These are phyloP conservation scores for Pogoniulus pusillus DNA, from an alignment of 2,797 vertebrate species.

Conservation along the genomic window DNA sequence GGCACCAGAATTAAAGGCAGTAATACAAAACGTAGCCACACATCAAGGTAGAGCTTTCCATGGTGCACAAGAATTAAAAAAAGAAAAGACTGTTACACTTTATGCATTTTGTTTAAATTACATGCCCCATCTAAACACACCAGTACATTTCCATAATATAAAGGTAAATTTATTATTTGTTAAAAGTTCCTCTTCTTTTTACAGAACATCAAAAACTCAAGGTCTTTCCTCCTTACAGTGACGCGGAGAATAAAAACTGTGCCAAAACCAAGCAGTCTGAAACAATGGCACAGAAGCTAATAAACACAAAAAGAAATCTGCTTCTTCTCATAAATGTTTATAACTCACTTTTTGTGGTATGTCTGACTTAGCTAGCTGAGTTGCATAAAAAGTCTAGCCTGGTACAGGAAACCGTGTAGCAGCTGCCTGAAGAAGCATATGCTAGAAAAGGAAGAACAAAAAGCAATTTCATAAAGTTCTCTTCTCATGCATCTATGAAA, in stretches of 20 bases:
- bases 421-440: neutral
- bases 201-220: neutral
- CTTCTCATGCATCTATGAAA: constrained; percentile 11
- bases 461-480: constrained; percentile 10
- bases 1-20: neutral
- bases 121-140: neutral
- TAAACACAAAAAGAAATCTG: neutral
- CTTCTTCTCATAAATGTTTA: neutral
- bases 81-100: neutral
- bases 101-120: neutral
- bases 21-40: neutral
- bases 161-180: neutral
- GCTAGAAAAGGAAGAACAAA: constrained; percentile 25
- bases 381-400: neutral
- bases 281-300: neutral
- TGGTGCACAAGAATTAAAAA: neutral
- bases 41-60: neutral
- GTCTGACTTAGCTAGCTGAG: neutral
- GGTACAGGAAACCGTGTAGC: neutral
- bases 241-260: neutral
- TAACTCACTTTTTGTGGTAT: neutral
- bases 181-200: neutral
- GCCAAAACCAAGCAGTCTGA: neutral
- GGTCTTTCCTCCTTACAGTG: neutral
- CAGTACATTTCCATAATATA: neutral